Conservation (phyloP, 2,113 vertebrate genomes). For the Gopherus evgoodei region DNA sequence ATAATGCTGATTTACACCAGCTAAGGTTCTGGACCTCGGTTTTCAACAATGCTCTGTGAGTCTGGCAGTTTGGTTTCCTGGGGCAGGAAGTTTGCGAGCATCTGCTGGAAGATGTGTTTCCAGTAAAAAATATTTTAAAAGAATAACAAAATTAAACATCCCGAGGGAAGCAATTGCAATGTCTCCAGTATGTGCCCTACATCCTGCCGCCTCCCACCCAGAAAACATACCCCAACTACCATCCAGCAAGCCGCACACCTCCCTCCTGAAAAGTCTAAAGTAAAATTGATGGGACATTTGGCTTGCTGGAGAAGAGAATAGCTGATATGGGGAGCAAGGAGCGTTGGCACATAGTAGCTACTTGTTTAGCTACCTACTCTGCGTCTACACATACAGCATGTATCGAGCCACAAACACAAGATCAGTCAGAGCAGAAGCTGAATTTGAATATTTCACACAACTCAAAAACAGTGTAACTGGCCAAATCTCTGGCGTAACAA, state of each 20-base stretch:
- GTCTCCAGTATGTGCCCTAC: rapidly evolving
- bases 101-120: neutral
- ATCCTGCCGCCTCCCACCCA: rapidly evolving
- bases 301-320: too few species aligned
- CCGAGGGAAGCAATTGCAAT: rapidly evolving
- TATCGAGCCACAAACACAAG: neutral
- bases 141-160: neutral
- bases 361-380: neutral
- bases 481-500: neutral
- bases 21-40: rapidly evolving
- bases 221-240: neutral
- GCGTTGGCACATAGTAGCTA: neutral
- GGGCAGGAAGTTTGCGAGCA: neutral
- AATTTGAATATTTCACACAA: neutral
- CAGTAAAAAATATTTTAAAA: neutral
- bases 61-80: neutral
- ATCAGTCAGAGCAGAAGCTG: neutral
- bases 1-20: rapidly evolving
- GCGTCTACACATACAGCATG: neutral
- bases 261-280: neutral
- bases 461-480: neutral
- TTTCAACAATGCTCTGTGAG: rapidly evolving
- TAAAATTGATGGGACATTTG: neutral
- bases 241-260: rapidly evolving
- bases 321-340: neutral